phyloP scores from a whole-genome alignment of 2,888 invertebrate species.

The Baronia brevicornis region DNA sequence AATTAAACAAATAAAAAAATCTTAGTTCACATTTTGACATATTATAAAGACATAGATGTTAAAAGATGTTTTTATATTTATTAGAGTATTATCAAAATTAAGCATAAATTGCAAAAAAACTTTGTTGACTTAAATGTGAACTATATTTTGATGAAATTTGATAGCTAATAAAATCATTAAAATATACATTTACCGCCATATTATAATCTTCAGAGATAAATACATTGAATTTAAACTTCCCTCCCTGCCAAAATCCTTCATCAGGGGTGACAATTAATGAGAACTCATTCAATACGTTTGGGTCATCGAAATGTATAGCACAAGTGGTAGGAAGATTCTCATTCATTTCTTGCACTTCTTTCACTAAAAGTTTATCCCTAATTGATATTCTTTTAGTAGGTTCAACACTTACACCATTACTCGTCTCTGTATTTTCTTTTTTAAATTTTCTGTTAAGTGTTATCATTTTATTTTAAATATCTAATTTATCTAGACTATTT shows the following conservation, averaged over 20 bases:
- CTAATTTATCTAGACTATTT: too few relatives aligned
- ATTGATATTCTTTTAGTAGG: slow-evolving; percentile 80
- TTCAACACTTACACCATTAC: slow-evolving; percentile 53
- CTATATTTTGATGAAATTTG: too few relatives aligned
- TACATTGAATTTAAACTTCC: slow-evolving; percentile 89
- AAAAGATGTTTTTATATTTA: too few relatives aligned
- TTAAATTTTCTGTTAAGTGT: slow-evolving; percentile 83
- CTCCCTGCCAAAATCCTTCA: slow-evolving; percentile 93
- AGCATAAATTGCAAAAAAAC: too few relatives aligned
- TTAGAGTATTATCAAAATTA: too few relatives aligned
- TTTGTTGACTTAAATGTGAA: too few relatives aligned
- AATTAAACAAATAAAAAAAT: neutral
- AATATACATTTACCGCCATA: slow-evolving; percentile 88
- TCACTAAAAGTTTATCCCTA: slow-evolving; percentile 85
- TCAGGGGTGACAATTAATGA: slow-evolving; percentile 85
- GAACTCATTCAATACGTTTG: slow-evolving; percentile 88
- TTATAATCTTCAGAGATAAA: slow-evolving; percentile 96
- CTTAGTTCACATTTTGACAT: too few relatives aligned
- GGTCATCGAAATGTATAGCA: slow-evolving; percentile 86
- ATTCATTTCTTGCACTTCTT: slow-evolving; percentile 92
- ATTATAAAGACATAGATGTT: too few relatives aligned
- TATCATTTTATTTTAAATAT: slow-evolving; percentile 72
- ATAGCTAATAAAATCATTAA: too few relatives aligned
- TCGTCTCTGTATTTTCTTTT: slow-evolving; percentile 72
- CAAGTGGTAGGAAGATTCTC: slow-evolving; percentile 88